Conservation (phyloP, 30 jellyfish, hydroid and myxozoan genomes). For the Chironex yamaguchii region DNA sequence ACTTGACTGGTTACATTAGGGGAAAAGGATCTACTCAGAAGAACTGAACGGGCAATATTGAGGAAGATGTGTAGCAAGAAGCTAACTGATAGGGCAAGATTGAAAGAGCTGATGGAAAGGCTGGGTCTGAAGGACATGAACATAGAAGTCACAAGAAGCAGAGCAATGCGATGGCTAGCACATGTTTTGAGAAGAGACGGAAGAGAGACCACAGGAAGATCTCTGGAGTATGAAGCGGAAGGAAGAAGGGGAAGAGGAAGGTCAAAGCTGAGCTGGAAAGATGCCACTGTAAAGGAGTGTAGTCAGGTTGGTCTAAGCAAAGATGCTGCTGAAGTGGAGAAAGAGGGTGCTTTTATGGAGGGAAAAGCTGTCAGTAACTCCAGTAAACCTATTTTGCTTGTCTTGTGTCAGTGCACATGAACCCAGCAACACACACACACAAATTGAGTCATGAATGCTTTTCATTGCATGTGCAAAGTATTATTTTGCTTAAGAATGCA, state of each 20-base stretch:
- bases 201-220: background rate
- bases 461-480: too few relatives aligned
- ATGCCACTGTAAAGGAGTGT: too few relatives aligned
- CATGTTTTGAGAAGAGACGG: constrained; percentile 32
- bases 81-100: constrained; percentile 12
- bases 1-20: constrained; percentile 1
- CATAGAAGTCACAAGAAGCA: background rate
- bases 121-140: background rate
- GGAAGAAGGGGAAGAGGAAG: constrained; percentile 8
- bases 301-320: too few relatives aligned
- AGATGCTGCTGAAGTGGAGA: too few relatives aligned
- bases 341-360: too few relatives aligned
- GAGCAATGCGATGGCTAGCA: constrained; percentile 13
- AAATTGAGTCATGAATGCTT: too few relatives aligned
- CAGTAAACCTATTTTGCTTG: too few relatives aligned
- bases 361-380: too few relatives aligned
- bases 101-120: constrained; percentile 21
- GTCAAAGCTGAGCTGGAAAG: constrained; percentile 9
- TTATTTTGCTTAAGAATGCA: too few relatives aligned
- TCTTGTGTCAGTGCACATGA: too few relatives aligned
- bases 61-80: constrained; percentile 31
- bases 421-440: too few relatives aligned
- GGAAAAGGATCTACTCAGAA: constrained; percentile 4
- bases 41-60: constrained; percentile 9
- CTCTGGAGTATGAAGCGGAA: background rate